phyloP scores from a whole-genome alignment of 2,888 invertebrate genomes.

The Campaea margaritaria region DNA sequence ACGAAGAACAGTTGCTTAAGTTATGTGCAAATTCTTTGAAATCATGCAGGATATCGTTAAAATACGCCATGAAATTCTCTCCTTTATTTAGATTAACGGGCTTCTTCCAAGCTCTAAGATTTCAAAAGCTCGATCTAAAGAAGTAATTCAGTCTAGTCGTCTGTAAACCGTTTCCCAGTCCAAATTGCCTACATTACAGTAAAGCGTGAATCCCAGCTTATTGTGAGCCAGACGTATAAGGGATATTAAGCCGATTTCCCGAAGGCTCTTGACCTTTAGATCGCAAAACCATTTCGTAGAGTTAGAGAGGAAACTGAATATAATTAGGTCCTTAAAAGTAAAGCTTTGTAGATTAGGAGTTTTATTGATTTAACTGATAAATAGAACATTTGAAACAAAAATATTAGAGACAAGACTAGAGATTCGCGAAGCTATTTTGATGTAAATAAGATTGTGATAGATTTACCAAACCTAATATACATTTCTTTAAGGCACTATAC shows the following conservation, averaged over 20 bases:
- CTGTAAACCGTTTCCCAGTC: slow-evolving; percentile 47
- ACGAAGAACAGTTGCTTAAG: too few relatives aligned
- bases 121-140: slow-evolving; percentile 31
- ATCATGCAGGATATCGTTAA: slow-evolving; percentile 26
- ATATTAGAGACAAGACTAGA: too few relatives aligned
- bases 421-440: too few relatives aligned
- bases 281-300: slow-evolving; percentile 58
- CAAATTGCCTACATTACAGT: slow-evolving; percentile 67
- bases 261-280: slow-evolving; percentile 55
- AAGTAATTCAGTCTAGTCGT: slow-evolving; percentile 29
- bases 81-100: slow-evolving; percentile 16
- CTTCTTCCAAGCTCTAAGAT: slow-evolving; percentile 24
- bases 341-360: neutral
- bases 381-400: too few relatives aligned
- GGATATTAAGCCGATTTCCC: slow-evolving; percentile 61
- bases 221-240: slow-evolving; percentile 69
- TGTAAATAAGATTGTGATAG: too few relatives aligned
- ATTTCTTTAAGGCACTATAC: neutral
- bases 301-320: slow-evolving; percentile 43
- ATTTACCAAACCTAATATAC: too few relatives aligned
- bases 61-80: slow-evolving; percentile 8
- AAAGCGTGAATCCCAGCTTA: slow-evolving; percentile 67
- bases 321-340: slow-evolving; percentile 3
- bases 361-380: neutral
- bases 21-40: slow-evolving; percentile 22